A percentile compares a stretch with the other conserved stretches of the same genome.
Conservation (phyloP, 2,113 vertebrate genomes). For the Chinchilla lanigera region DNA sequence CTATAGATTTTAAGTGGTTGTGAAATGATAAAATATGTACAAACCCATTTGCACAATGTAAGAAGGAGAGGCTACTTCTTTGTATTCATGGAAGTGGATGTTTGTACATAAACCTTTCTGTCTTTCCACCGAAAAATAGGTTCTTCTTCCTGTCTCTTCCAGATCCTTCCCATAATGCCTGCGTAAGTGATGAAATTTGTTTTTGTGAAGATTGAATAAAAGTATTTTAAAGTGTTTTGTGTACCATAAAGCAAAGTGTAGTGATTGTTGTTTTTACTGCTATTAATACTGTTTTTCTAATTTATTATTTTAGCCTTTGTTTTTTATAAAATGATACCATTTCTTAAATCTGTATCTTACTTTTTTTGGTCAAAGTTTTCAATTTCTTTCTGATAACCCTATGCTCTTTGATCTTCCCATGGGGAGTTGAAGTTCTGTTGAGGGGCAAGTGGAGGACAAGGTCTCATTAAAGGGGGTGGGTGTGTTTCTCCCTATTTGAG, state of each 20-base stretch:
- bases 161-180: not conserved
- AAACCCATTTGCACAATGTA: not conserved
- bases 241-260: not conserved
- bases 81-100: not conserved
- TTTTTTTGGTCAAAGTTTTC: not conserved
- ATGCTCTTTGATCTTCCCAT: not conserved
- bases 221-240: not conserved
- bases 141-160: not conserved
- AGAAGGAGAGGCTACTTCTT: not conserved
- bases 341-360: not conserved
- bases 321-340: not conserved
- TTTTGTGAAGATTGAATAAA: not conserved
- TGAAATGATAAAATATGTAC: not conserved
- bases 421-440: not conserved
- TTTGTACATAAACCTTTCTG: not conserved
- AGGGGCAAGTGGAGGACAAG: not conserved
- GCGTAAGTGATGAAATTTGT: not conserved
- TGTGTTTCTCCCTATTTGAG: not conserved
- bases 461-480: not conserved
- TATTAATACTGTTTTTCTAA: not conserved
- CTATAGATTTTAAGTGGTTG: not conserved
- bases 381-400: not conserved
- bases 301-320: not conserved
- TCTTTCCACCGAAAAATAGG: not conserved
- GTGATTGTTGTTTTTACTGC: not conserved